These are phyloP conservation scores for Eulimnadia texana DNA, from an alignment of 1,140 invertebrate genomes.

Conservation along the genomic window DNA sequence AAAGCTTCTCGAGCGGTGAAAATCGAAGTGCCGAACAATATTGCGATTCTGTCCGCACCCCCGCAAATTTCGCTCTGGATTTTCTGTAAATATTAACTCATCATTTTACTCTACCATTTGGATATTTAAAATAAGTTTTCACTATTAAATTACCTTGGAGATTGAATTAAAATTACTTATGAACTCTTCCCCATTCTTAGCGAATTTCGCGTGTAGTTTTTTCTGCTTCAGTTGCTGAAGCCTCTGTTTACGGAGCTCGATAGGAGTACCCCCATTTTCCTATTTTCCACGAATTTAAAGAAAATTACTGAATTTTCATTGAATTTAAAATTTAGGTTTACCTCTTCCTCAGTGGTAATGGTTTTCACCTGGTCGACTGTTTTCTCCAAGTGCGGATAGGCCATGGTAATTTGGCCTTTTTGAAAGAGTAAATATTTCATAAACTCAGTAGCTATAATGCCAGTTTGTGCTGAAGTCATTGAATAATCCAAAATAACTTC, in stretches of 20 bases:
- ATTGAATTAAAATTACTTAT: neutral
- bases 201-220: neutral
- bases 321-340: too few species aligned
- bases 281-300: too few species aligned
- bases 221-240: neutral
- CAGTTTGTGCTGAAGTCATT: neutral
- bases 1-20: constrained; percentile 8
- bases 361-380: neutral
- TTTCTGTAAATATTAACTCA: neutral
- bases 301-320: too few species aligned
- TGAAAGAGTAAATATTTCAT: constrained; percentile 9
- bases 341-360: too few species aligned
- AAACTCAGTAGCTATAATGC: constrained; percentile 3
- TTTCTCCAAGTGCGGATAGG: neutral
- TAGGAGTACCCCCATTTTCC: too few species aligned
- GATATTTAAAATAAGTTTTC: neutral
- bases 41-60: neutral
- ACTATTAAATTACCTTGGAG: neutral
- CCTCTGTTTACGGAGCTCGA: neutral
- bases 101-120: neutral
- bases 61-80: neutral
- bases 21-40: constrained; percentile 12
- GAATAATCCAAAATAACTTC: neutral
- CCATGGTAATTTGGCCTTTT: constrained; percentile 10
- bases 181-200: neutral